phyloP scores from a whole-genome alignment of 2,797 vertebrate species.

The Spea hammondii region DNA sequence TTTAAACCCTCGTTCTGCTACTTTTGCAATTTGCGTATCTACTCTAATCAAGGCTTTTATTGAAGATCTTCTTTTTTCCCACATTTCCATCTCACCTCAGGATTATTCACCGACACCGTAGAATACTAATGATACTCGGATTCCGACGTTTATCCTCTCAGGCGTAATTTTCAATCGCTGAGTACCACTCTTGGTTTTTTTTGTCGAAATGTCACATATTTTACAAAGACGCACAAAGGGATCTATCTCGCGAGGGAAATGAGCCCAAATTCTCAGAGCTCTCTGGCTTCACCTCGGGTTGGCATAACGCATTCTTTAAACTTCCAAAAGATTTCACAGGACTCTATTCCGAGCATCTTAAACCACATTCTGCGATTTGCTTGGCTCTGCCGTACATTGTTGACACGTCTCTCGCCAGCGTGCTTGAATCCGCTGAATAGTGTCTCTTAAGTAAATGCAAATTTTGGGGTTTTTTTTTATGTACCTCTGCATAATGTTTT shows the following conservation, averaged over 20 bases:
- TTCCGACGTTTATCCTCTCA: slow-evolving; percentile 12
- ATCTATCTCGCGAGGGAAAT: neutral
- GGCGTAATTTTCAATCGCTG: slow-evolving; percentile 19
- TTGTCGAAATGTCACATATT: slow-evolving; percentile 28
- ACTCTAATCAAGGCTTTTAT: slow-evolving; percentile 3
- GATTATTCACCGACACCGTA: neutral
- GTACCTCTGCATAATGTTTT: neutral
- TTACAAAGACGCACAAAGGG: slow-evolving; percentile 3
- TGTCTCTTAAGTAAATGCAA: slow-evolving; percentile 2
- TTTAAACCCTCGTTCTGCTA: neutral
- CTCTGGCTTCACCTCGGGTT: neutral
- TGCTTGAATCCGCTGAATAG: slow-evolving; percentile 20
- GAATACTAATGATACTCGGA: slow-evolving; percentile 21
- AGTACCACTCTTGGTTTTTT: slow-evolving; percentile 9
- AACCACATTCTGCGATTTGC: neutral
- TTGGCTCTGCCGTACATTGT: neutral
- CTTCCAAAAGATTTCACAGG: slow-evolving; percentile 10
- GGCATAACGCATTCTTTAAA: neutral
- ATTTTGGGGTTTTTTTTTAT: slow-evolving; percentile 25
- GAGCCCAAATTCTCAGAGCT: neutral
- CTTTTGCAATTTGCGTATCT: slow-evolving; percentile 3
- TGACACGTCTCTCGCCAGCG: slow-evolving; percentile 12
- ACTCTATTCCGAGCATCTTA: slow-evolving; percentile 6
- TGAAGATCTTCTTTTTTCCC: neutral
- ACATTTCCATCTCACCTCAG: neutral